A percentile compares a stretch with the other conserved stretches of the same genome.
These are phyloP conservation scores for Nautilus pompilius DNA, from an alignment of 1,140 invertebrate genomes.

Conservation along the genomic window DNA sequence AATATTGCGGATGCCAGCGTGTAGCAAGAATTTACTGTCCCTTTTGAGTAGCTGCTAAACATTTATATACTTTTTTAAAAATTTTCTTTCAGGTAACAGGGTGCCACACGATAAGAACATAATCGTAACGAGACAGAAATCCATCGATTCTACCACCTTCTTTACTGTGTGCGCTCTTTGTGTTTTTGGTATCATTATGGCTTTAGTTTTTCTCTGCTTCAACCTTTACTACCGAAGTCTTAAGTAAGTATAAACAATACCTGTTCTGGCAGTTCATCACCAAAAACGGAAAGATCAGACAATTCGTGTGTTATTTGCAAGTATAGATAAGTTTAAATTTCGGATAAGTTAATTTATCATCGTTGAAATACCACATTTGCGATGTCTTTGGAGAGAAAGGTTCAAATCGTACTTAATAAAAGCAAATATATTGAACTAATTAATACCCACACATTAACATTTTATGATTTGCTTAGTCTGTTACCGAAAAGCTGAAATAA, in stretches of 20 bases:
- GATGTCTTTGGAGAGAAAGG: slow-evolving; percentile 44
- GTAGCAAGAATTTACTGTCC: not conserved
- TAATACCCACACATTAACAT: too few relatives aligned
- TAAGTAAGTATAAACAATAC: slow-evolving; percentile 75
- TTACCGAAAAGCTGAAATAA: too few relatives aligned
- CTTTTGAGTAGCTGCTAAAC: not conserved
- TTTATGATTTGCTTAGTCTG: too few relatives aligned
- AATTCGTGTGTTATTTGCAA: too few relatives aligned
- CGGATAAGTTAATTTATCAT: slow-evolving; percentile 1
- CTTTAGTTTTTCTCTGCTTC: slow-evolving; percentile 76
- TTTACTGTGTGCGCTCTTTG: slow-evolving; percentile 68
- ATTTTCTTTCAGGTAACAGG: slow-evolving; percentile 58
- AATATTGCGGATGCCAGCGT: not conserved
- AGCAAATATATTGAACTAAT: too few relatives aligned
- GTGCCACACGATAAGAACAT: slow-evolving; percentile 74
- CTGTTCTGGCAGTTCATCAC: too few relatives aligned
- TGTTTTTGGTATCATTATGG: slow-evolving; percentile 71
- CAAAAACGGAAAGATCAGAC: too few relatives aligned
- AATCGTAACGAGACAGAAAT: slow-evolving; percentile 68
- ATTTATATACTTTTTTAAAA: not conserved
- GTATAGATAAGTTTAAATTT: not conserved
- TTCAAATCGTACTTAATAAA: not conserved
- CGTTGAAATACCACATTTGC: slow-evolving; percentile 56
- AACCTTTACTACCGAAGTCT: slow-evolving; percentile 82
- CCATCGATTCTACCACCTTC: slow-evolving; percentile 73